These are phyloP conservation scores for Strigamia maritima DNA, from an alignment of 2,888 invertebrate genomes.

Conservation along the genomic window DNA sequence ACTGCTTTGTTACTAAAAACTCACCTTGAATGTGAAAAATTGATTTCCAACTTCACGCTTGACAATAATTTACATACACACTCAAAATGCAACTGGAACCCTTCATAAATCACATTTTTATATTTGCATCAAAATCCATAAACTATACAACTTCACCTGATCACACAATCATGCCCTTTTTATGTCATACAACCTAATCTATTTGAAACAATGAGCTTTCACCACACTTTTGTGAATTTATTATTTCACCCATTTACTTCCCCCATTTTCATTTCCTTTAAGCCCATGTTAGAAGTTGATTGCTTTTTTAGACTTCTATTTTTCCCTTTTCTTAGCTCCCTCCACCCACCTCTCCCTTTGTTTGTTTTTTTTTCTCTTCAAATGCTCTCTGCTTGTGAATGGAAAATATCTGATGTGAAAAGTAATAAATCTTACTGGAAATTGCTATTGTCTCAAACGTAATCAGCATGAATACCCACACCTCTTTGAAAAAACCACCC, in stretches of 20 bases:
- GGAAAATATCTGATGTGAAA: neutral
- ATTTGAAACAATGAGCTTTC: constrained; percentile 15
- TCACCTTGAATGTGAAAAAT: no score
- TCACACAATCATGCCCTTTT: neutral
- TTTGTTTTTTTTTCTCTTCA: neutral
- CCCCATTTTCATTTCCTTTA: neutral
- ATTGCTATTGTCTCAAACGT: constrained; percentile 4
- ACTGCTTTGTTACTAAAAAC: no score
- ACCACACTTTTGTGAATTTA: neutral
- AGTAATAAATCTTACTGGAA: neutral
- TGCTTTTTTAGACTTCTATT: constrained; percentile 10
- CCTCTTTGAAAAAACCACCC: neutral
- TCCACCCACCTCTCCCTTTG: neutral
- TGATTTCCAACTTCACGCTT: no score
- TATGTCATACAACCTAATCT: neutral
- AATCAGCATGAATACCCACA: neutral
- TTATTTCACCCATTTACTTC: neutral
- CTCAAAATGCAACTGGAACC: no score
- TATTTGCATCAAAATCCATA: neutral
- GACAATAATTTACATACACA: no score
- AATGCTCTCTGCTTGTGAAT: neutral
- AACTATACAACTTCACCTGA: neutral
- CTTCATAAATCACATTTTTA: neutral
- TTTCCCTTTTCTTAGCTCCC: no score
- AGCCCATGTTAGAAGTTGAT: constrained; percentile 4